Percentiles rank a stretch among this genome's conserved stretches.
These are phyloP conservation scores for Ataeniobius toweri DNA, from an alignment of 2,797 vertebrate species.

Conservation along the genomic window DNA sequence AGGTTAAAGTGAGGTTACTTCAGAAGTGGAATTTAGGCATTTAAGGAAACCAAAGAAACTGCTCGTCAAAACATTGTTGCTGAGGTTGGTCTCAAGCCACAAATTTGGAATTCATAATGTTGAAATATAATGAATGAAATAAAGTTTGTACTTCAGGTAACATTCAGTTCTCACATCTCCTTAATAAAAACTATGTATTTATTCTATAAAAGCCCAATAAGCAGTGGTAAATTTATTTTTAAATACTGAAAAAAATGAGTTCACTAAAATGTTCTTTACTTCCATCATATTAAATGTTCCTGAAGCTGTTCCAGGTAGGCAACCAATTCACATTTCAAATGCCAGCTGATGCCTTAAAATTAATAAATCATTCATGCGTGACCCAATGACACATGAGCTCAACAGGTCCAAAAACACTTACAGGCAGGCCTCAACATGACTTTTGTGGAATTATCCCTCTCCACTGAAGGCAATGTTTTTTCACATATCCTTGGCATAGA, in stretches of 20 bases:
- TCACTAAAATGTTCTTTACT: constrained; percentile 11
- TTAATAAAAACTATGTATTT: neutral
- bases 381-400: constrained; percentile 10
- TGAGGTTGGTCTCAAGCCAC: neutral
- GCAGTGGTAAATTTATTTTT: neutral
- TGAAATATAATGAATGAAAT: neutral
- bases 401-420: constrained; percentile 21
- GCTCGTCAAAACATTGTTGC: neutral
- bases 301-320: constrained; percentile 9
- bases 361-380: constrained; percentile 27
- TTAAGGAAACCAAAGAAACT: neutral
- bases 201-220: neutral
- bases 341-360: constrained; percentile 39
- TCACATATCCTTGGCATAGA: too few relatives aligned
- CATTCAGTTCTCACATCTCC: neutral
- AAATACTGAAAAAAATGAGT: neutral
- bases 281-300: constrained; percentile 12
- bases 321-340: constrained; percentile 13
- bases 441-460: constrained; percentile 11
- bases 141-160: neutral
- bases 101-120: neutral
- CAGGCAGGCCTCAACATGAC: constrained; percentile 7
- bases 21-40: neutral
- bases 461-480: constrained; percentile 1
- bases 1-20: neutral